A percentile compares a stretch with the other conserved stretches of the same genome.
Conservation (phyloP, 2,888 invertebrate species). For the Eurytoma adleriae region DNA sequence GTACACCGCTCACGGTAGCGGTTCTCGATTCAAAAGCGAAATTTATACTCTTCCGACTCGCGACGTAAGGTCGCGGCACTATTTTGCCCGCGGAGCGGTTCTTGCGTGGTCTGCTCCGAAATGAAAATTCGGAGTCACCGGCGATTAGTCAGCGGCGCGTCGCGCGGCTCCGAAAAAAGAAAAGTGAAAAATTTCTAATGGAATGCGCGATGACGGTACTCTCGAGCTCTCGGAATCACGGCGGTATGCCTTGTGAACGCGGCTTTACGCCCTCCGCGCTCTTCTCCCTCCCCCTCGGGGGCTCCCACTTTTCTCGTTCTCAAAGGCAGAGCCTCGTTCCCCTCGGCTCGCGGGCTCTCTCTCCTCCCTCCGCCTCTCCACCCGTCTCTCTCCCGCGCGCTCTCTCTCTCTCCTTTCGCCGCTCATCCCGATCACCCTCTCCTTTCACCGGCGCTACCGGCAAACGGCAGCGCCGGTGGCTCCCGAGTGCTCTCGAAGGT, state of each 20-base stretch:
- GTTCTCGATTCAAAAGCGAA: no score
- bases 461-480: background rate
- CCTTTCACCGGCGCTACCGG: background rate
- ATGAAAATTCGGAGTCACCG: no score
- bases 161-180: no score
- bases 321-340: background rate
- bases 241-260: background rate
- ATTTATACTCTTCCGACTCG: no score
- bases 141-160: no score
- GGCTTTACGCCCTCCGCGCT: conserved; percentile 43
- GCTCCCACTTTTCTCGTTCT: conserved; percentile 11
- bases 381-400: conserved; percentile 21
- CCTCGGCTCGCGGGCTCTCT: conserved; percentile 11
- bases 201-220: background rate
- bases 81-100: no score
- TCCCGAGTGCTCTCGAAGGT: conserved; percentile 18
- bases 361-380: conserved; percentile 22
- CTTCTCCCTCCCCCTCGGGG: background rate
- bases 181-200: no score
- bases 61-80: no score
- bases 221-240: conserved; percentile 4
- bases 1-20: no score
- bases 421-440: conserved; percentile 15
- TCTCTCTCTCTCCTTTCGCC: conserved; percentile 27
- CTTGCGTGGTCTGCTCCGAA: no score